Evolutionary conservation across 2,888 invertebrate genomes (phyloP), one percentile per base, ranked within the genome.

Genomic region (Panorpa germanica): DNA sequence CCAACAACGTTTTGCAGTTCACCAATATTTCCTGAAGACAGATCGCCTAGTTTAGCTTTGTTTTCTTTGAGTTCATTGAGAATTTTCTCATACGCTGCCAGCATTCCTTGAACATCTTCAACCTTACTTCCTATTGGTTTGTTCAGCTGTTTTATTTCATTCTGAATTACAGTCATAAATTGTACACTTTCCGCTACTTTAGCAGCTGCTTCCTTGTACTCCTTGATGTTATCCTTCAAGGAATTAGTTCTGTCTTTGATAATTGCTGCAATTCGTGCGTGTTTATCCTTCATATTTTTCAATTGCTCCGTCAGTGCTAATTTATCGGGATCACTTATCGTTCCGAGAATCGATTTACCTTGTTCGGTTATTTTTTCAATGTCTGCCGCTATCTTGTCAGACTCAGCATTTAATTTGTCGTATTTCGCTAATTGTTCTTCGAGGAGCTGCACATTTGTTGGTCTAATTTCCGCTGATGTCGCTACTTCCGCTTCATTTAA

Each of bases 371-470:
- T 71, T 45, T 75, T 74, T 28, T 68, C 70, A 22, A 86, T 70
- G 30, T 74, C 67, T 29, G 67, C 66, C 21, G 70, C 71, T 32
- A 78, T 69, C 29, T 66, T 62, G 29, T 70, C 69, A 1, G 78
- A 71, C 50, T 81, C 80, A 36, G 72, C 68, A 41, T 71, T 66
- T 5, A 88, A 55, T 45, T 74, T 75, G 39, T 77, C 74, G 44
- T 83, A 85, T 55, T 86, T 86, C n/a, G 68, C 65, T 23, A 85
- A 54, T 46, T 90, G 88, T 52, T 90, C 86, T 49, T 86, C 78
- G 16, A 91, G 55, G 0, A 85, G 66, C 40, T 82, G 81, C 12
- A 85, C 60, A 43, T 74, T 82, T 2, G 81, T 72, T 12, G 77
- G 70, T 24, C 82, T 66, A 4, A 88, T 58, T 44, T 86, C 85